Percentiles rank a stretch among this genome's conserved stretches.
Conservation (phyloP, 2,797 vertebrate species). For the Chrosomus eos region DNA sequence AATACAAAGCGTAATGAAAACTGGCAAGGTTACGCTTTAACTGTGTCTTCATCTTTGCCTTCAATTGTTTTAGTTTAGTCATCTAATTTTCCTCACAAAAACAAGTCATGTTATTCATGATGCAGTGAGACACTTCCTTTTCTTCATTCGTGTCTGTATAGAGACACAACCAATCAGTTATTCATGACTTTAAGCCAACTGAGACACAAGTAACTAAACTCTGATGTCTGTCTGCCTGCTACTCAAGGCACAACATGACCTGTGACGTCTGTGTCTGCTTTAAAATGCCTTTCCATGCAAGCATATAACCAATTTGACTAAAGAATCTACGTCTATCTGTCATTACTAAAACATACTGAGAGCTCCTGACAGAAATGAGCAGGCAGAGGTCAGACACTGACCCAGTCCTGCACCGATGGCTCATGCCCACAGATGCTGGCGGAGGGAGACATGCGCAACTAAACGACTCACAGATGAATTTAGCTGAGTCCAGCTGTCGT, state of each 20-base stretch:
- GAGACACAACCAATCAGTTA: constrained; percentile 66
- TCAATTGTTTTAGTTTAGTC: not conserved
- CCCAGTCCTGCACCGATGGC: constrained; percentile 26
- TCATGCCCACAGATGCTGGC: constrained; percentile 33
- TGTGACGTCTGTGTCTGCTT: not conserved
- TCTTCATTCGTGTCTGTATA: constrained; percentile 35
- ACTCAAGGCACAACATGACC: not conserved
- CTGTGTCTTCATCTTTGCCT: not conserved
- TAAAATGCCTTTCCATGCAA: not conserved
- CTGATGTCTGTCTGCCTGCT: constrained; percentile 7
- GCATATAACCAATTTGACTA: not conserved
- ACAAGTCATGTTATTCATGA: not conserved
- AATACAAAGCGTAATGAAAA: not conserved
- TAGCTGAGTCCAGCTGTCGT: not conserved
- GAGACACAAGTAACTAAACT: constrained; percentile 59
- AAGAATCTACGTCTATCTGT: not conserved
- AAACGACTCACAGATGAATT: constrained; percentile 24
- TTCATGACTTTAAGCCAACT: constrained; percentile 55
- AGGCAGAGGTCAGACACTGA: constrained; percentile 48
- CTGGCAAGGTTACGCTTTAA: not conserved
- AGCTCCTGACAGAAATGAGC: constrained; percentile 6
- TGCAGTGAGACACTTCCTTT: not conserved
- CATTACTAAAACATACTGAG: not conserved
- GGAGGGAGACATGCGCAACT: not conserved
- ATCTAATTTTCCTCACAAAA: not conserved